These are phyloP conservation scores for Sphaerodactylus townsendi DNA, from an alignment of 2,113 vertebrate species.

Conservation along the genomic window DNA sequence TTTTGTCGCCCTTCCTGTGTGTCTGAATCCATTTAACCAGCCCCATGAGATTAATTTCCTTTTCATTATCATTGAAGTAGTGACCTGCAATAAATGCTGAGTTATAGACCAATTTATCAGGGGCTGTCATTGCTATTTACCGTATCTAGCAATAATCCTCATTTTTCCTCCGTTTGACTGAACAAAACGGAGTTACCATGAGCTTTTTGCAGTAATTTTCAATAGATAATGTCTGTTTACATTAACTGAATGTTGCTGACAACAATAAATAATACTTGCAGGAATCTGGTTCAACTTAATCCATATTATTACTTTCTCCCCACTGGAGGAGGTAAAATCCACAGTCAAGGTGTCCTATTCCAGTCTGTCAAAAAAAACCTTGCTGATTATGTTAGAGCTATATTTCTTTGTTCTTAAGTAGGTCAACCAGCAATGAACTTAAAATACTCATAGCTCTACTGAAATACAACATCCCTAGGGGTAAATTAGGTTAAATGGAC, in stretches of 20 bases:
- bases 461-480: neutral
- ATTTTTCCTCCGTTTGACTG: constrained; percentile 19
- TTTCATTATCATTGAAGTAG: constrained; percentile 54
- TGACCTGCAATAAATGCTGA: constrained; percentile 66
- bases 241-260: constrained; percentile 40
- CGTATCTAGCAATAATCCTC: constrained; percentile 58
- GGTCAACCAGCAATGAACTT: neutral
- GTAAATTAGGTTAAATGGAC: no score
- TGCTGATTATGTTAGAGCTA: neutral
- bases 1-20: neutral
- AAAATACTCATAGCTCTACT: neutral
- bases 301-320: constrained; percentile 10
- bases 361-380: neutral
- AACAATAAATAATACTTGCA: constrained; percentile 54
- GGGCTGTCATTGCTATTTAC: constrained; percentile 59
- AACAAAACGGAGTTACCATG: constrained; percentile 10
- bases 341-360: neutral
- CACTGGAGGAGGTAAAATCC: neutral
- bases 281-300: constrained; percentile 14
- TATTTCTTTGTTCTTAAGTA: no score
- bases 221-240: constrained; percentile 52
- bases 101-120: constrained; percentile 67
- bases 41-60: constrained; percentile 70
- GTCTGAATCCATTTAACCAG: constrained; percentile 57
- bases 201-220: constrained; percentile 63